Percentiles rank a stretch among this genome's conserved stretches.
Evolutionary conservation across 2,888 invertebrate genomes (phyloP).

Genomic region (Tetanocera ferruginea): DNA sequence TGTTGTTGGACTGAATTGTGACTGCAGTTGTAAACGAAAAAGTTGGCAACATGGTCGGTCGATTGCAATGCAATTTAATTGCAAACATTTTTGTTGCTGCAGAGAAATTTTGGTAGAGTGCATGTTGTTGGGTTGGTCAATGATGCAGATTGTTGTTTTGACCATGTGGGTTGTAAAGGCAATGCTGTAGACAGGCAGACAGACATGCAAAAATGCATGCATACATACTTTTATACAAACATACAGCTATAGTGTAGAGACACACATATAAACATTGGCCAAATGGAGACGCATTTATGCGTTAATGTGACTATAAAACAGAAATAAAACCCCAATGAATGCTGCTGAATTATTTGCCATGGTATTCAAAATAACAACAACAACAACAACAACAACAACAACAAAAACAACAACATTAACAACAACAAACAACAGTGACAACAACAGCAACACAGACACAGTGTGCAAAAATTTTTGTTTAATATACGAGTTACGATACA

Average conservation of each 20-base stretch:
- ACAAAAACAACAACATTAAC: background rate
- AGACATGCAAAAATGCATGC: background rate
- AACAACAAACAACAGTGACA: background rate
- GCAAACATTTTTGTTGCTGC: constrained; percentile 16
- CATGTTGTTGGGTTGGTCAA: background rate
- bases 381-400: constrained; percentile 9
- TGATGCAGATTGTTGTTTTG: background rate
- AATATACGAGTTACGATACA: background rate
- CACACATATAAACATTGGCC: background rate
- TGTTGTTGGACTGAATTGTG: background rate
- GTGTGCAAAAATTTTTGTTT: background rate
- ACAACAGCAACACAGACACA: background rate
- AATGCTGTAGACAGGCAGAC: background rate
- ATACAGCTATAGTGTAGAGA: background rate
- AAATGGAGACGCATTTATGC: constrained; percentile 22
- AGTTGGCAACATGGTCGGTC: constrained; percentile 10
- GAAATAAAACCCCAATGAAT: background rate
- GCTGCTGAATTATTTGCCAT: constrained; percentile 14
- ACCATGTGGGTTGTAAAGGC: background rate
- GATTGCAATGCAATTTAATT: constrained; percentile 16
- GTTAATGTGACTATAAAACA: constrained; percentile 31
- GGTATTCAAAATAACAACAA: constrained; percentile 18
- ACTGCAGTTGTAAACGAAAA: background rate
- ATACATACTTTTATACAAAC: background rate
- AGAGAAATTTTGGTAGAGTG: background rate